Evolutionary conservation across 2,888 invertebrate genomes (phyloP).

Genomic region (Brenthis hecate): DNA sequence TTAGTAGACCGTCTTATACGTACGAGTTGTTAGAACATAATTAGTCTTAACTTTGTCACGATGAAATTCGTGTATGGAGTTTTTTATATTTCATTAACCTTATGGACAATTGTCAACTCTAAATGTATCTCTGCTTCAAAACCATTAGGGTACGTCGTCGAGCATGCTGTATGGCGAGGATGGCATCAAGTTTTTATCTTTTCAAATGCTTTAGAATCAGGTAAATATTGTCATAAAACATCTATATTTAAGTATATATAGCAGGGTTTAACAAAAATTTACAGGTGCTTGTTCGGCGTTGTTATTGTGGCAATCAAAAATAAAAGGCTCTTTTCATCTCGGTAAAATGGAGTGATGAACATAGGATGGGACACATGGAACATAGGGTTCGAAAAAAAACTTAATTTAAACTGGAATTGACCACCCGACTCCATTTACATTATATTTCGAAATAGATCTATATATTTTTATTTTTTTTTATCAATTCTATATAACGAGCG

Average conservation of each 20-base stretch:
- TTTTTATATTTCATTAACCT: slow-evolving; percentile 7
- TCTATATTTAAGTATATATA: neutral
- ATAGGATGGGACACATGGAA: no score
- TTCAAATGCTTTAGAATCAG: slow-evolving; percentile 59
- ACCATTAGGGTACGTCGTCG: slow-evolving; percentile 72
- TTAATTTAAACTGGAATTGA: no score
- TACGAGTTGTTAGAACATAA: neutral
- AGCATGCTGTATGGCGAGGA: slow-evolving; percentile 78
- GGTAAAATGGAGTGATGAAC: no score
- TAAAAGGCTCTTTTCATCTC: no score
- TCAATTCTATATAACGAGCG: no score
- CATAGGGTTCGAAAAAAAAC: no score
- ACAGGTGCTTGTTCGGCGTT: neutral
- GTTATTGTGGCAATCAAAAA: no score
- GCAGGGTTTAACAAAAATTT: no score
- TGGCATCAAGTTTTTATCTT: slow-evolving; percentile 80
- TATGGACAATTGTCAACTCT: slow-evolving; percentile 28
- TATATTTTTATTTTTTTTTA: no score
- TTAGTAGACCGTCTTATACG: neutral
- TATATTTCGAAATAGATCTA: no score
- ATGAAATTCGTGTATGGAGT: neutral
- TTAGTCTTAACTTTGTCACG: neutral
- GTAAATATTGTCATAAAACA: slow-evolving; percentile 45
- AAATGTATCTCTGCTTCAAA: slow-evolving; percentile 51
- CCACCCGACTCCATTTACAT: no score